These are phyloP conservation scores for Nephila pilipes DNA, from an alignment of 1,140 invertebrate species.

Conservation along the genomic window DNA sequence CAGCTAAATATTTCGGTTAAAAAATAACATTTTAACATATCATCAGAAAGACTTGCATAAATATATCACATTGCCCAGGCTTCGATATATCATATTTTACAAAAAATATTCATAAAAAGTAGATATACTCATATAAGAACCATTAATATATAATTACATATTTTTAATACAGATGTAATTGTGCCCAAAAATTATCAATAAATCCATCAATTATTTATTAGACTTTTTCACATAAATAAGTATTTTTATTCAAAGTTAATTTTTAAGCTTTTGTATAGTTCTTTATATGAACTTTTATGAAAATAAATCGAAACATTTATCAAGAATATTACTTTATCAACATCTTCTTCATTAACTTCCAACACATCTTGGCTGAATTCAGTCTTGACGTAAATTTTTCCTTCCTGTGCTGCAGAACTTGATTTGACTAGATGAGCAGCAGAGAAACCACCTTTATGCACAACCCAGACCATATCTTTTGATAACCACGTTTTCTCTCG, in stretches of 20 bases:
- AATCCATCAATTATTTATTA: too few relatives aligned
- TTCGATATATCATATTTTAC: too few relatives aligned
- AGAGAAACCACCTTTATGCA: constrained; percentile 94
- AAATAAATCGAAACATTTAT: background rate
- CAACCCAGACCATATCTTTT: constrained; percentile 92
- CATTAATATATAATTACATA: too few relatives aligned
- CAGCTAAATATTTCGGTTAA: too few relatives aligned
- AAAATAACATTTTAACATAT: too few relatives aligned
- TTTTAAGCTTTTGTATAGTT: background rate
- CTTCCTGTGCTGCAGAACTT: constrained; percentile 81
- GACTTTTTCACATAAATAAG: too few relatives aligned
- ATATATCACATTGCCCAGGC: too few relatives aligned
- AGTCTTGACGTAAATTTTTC: constrained; percentile 88
- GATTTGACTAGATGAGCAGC: constrained; percentile 85
- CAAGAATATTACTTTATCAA: constrained; percentile 87
- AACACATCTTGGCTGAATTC: constrained; percentile 89
- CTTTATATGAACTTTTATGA: background rate
- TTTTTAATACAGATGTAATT: too few relatives aligned
- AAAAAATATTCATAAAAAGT: too few relatives aligned
- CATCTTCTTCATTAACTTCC: constrained; percentile 94
- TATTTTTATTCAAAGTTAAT: background rate
- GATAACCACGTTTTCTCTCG: constrained; percentile 90
- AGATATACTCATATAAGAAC: too few relatives aligned
- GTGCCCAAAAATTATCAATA: too few relatives aligned
- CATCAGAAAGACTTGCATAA: too few relatives aligned